These are phyloP conservation scores for Typhlichthys eigenmanni DNA, from an alignment of 2,797 vertebrate species.

Conservation along the genomic window DNA sequence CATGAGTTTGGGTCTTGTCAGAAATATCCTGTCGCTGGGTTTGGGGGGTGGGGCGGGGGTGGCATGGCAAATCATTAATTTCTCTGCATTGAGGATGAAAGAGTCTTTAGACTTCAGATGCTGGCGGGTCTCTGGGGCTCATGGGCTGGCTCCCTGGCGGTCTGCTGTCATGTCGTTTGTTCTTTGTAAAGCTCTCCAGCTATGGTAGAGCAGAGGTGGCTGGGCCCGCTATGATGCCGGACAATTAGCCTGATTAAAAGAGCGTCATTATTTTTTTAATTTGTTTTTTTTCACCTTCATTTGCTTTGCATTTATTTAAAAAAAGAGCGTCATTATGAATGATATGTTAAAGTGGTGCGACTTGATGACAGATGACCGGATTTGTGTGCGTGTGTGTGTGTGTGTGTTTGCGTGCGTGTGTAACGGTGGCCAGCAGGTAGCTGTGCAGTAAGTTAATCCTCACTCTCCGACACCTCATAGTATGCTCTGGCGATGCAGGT, in stretches of 20 bases:
- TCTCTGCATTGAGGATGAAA: constrained; percentile 75
- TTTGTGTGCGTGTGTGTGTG: constrained; percentile 18
- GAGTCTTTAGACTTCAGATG: constrained; percentile 78
- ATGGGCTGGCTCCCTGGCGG: constrained; percentile 67
- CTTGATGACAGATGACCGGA: constrained; percentile 25
- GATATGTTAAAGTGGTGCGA: constrained; percentile 49
- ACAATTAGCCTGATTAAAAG: constrained; percentile 75
- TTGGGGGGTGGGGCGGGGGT: constrained; percentile 42
- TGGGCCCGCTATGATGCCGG: constrained; percentile 45
- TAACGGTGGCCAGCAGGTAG: too few species aligned
- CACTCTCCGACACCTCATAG: too few species aligned
- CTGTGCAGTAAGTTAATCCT: too few species aligned
- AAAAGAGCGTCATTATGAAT: constrained; percentile 66
- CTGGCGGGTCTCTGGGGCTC: constrained; percentile 70
- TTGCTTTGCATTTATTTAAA: too few species aligned
- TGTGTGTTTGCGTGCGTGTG: not conserved
- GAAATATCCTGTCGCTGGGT: constrained; percentile 71
- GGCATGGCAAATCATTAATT: constrained; percentile 64
- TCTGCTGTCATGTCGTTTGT: constrained; percentile 64
- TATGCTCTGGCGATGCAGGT: too few species aligned
- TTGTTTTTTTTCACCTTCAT: too few species aligned
- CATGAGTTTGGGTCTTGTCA: constrained; percentile 75
- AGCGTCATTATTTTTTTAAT: constrained; percentile 54
- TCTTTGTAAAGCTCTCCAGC: constrained; percentile 47
- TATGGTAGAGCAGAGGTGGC: constrained; percentile 62